Base-by-base conservation (phyloP, 2,888 invertebrate genomes). In the Acanthosepion esculentum region DNA sequence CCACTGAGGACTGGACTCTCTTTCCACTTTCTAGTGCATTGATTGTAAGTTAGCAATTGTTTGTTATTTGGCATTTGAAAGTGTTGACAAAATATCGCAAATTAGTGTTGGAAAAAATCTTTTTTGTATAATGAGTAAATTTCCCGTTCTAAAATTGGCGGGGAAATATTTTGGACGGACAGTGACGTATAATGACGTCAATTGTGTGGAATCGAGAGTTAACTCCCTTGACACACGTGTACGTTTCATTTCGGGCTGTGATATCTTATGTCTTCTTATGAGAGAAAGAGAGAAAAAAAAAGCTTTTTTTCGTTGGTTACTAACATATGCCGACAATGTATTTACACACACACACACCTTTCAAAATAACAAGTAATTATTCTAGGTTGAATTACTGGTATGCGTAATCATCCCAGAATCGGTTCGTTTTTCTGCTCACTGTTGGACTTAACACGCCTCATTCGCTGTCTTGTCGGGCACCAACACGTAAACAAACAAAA, bases 161-260 rank as follows among this genome's bases (percentile, higher is more conserved):
- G n/a, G 78, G 0, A 0, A n/a, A 12, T 33, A 78, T 78, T n/a
- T 78, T 78, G 78, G 78, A 23, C n/a, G 78, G n/a, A 78, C 8
- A 0, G 29, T 29, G 10, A 78, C 29, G 78, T 55, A 55, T 55
- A 55, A 78, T 78, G 78, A 78, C n/a, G 78, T n/a, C 78, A 78
- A n/a, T 78, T 33, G 2, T 3, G 5, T 10, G 78, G 3, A 78
- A 78, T 78, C 78, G 78, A 33, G n/a, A 78, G 78, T 78, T 78
- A 78, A 15, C n/a, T 78, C 78, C n/a, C 78, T 78, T 78, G 78
- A 78, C n/a, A 78, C 78, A 78, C 78, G 78, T 78, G 78, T 78
- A 78, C 78, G 33, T 2, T n/a, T n/a, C 29, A 78, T 64, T 33
- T 15, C n/a, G 12, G 33, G 33, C 1, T 20, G 78, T 12, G n/a